Evolutionary conservation across 1,140 invertebrate species (phyloP).

Genomic region (Phymorhynchus buccinoides): DNA sequence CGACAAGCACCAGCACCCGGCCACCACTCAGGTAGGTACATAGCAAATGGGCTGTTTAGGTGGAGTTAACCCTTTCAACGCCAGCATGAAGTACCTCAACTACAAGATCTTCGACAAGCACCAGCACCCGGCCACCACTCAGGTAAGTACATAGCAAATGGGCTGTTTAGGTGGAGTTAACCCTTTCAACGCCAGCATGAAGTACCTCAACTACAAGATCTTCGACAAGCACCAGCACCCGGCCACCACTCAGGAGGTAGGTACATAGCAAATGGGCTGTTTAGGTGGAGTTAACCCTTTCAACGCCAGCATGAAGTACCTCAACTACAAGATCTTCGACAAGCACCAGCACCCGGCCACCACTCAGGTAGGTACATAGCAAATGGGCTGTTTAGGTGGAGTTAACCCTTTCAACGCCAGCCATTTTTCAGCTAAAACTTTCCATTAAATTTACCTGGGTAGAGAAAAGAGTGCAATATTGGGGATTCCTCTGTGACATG

Average conservation of each 20-base stretch:
- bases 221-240: constrained; percentile 75
- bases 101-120: constrained; percentile 80
- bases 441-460: no score
- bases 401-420: no score
- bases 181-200: constrained; percentile 89
- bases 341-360: constrained; percentile 67
- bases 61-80: no score
- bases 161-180: no score
- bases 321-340: constrained; percentile 84
- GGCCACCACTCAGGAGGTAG: constrained; percentile 75
- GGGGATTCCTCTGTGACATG: no score
- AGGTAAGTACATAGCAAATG: no score
- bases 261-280: no score
- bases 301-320: constrained; percentile 89
- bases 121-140: constrained; percentile 71
- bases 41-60: no score
- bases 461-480: no score
- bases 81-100: constrained; percentile 88
- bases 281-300: no score
- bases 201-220: constrained; percentile 86
- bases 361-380: constrained; percentile 76
- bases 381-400: no score
- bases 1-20: constrained; percentile 66
- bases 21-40: constrained; percentile 75
- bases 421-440: no score